phyloP scores from a whole-genome alignment of 2,113 vertebrate species.

The Rostratula benghalensis region DNA sequence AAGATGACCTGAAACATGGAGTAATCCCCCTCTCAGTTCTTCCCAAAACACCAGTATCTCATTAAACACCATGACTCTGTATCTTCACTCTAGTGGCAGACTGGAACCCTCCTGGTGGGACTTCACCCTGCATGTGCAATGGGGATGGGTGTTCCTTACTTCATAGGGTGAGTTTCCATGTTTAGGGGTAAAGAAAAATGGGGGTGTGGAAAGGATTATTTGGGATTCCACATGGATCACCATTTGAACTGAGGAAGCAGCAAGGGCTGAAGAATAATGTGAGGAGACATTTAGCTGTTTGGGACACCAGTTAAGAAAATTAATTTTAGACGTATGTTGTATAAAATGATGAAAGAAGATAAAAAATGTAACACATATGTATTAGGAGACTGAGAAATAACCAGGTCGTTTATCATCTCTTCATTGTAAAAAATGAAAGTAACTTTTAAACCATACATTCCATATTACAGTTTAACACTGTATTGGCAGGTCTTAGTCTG shows the following conservation, averaged over 20 bases:
- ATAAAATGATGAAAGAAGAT: background rate
- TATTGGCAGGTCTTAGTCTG: background rate
- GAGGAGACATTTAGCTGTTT: background rate
- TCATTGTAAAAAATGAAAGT: background rate
- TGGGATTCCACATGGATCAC: background rate
- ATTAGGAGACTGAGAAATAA: background rate
- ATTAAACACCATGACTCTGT: background rate
- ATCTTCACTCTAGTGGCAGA: background rate
- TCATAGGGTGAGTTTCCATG: background rate
- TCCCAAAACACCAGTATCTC: fast-evolving
- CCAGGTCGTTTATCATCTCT: background rate
- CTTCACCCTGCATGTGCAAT: background rate
- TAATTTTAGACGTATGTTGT: background rate
- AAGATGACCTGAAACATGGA: background rate
- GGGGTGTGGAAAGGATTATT: background rate
- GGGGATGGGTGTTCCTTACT: background rate
- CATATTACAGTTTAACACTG: background rate
- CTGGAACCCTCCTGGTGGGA: background rate
- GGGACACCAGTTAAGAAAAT: background rate
- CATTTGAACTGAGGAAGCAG: background rate
- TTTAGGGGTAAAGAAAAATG: background rate
- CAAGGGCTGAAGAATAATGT: background rate
- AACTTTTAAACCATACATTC: background rate
- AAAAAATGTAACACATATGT: background rate
- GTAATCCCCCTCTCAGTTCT: background rate